Percentiles rank a stretch among this genome's conserved stretches.
These are phyloP conservation scores for Tenodera sinensis DNA, from an alignment of 2,888 invertebrate species.

Conservation along the genomic window DNA sequence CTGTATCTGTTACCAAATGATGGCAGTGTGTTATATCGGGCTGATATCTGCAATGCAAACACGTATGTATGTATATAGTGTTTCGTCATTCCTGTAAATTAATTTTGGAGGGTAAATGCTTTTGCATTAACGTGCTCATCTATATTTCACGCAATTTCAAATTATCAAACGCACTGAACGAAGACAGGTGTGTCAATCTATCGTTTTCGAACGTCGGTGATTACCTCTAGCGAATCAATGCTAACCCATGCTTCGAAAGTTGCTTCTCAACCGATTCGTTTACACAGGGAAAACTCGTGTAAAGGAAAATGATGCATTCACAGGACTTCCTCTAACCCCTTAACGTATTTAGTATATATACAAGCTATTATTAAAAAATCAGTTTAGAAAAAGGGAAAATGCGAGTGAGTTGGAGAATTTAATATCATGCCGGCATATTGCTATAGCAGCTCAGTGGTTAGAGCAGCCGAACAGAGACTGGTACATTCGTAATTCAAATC, in stretches of 20 bases:
- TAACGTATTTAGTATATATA: too few species aligned
- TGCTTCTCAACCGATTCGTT: background rate
- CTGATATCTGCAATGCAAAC: background rate
- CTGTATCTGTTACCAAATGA: background rate
- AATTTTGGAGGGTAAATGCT: background rate
- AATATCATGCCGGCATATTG: too few species aligned
- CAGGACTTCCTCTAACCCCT: too few species aligned
- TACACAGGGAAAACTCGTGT: too few species aligned
- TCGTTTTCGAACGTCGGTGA: background rate
- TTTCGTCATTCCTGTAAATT: background rate
- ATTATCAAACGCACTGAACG: background rate
- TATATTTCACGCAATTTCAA: background rate
- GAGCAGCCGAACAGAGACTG: too few species aligned
- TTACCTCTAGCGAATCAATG: background rate
- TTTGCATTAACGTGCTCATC: background rate
- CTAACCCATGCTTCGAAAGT: background rate
- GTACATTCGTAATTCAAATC: too few species aligned
- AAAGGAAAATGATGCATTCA: too few species aligned
- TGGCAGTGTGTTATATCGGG: background rate
- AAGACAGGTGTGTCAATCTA: background rate
- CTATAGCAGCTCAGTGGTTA: too few species aligned
- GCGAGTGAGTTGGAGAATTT: too few species aligned
- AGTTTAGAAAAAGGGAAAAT: too few species aligned
- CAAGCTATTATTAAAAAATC: too few species aligned
- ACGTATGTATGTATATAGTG: too few species aligned